phyloP scores from a whole-genome alignment of 2,888 invertebrate genomes.

The Cryptus armator region DNA sequence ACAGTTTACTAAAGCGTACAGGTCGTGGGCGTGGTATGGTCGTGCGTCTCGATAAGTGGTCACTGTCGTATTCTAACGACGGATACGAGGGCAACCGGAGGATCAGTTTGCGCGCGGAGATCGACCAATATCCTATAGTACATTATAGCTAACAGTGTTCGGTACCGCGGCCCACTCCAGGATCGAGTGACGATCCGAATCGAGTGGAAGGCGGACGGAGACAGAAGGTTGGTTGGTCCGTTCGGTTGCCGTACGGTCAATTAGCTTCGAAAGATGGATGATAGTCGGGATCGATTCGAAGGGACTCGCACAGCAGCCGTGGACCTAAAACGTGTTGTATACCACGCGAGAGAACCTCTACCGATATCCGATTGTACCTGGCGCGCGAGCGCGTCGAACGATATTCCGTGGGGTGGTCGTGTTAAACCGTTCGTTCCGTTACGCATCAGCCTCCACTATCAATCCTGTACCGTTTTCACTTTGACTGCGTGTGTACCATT shows the following conservation, averaged over 20 bases:
- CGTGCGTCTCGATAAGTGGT: conserved; percentile 49
- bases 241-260: conserved; percentile 65
- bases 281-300: conserved; percentile 63
- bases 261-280: conserved; percentile 69
- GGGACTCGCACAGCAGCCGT: conserved; percentile 44
- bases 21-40: conserved; percentile 54
- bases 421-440: conserved; percentile 60
- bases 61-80: conserved; percentile 54
- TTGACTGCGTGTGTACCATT: conserved; percentile 40
- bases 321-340: conserved; percentile 1
- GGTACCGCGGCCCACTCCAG: conserved; percentile 22
- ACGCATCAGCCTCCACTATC: conserved; percentile 53
- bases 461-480: conserved; percentile 60
- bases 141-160: conserved; percentile 55
- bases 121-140: conserved; percentile 57
- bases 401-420: conserved; percentile 63
- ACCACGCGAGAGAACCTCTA: conserved; percentile 27
- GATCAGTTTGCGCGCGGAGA: conserved; percentile 18
- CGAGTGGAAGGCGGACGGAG: conserved; percentile 31
- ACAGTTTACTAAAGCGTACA: conserved; percentile 55
- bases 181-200: conserved; percentile 28
- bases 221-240: conserved; percentile 57
- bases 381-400: conserved; percentile 50
- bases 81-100: conserved; percentile 42
- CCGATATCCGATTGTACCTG: conserved; percentile 67